Conservation (phyloP, 2,113 vertebrate species). For the Suricata suricatta region DNA sequence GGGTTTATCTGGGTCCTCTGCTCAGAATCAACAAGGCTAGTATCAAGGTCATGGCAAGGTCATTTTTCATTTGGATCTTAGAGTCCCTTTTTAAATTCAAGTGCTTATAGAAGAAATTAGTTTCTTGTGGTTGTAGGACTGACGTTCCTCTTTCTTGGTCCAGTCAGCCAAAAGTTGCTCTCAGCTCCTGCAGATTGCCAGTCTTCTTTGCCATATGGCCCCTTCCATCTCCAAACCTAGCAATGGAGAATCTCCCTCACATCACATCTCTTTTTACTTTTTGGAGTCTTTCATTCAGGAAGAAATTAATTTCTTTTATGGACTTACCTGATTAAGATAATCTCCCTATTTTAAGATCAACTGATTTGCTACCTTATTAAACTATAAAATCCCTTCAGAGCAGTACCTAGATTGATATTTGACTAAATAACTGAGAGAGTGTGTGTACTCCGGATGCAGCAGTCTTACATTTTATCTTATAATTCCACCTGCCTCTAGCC, state of each 20-base stretch:
- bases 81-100: background rate
- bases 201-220: background rate
- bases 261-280: background rate
- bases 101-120: background rate
- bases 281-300: background rate
- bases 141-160: background rate
- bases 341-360: background rate
- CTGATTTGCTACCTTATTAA: background rate
- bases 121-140: background rate
- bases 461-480: background rate
- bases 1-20: background rate
- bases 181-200: background rate
- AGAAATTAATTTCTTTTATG: background rate
- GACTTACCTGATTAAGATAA: background rate
- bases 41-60: background rate
- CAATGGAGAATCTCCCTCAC: background rate
- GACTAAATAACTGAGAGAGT: background rate
- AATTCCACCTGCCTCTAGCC: background rate
- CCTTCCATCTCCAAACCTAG: background rate
- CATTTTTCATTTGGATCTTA: background rate
- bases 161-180: background rate
- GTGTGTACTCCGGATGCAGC: background rate
- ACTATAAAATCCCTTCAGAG: background rate
- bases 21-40: background rate
- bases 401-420: background rate